These are phyloP conservation scores for Tyria jacobaeae DNA, from an alignment of 2,888 invertebrate genomes.

Conservation along the genomic window DNA sequence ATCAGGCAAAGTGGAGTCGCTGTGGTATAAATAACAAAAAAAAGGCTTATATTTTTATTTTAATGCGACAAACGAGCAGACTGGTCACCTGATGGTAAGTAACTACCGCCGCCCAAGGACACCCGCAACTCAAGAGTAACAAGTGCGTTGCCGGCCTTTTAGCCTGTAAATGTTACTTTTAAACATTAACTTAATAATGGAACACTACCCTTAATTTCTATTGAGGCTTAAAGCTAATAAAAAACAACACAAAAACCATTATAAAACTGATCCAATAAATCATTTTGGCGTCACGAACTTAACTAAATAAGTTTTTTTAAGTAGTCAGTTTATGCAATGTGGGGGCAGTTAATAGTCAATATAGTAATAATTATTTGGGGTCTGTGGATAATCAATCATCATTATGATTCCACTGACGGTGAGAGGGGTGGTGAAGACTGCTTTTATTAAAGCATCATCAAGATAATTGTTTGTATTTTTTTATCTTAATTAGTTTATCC, in stretches of 20 bases:
- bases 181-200: not conserved
- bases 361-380: conserved; percentile 69
- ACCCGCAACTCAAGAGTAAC: too few relatives aligned
- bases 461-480: conserved; percentile 17
- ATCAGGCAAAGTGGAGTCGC: too few relatives aligned
- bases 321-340: conserved; percentile 52
- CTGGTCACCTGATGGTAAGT: too few relatives aligned
- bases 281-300: conserved; percentile 60
- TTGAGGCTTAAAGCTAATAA: conserved; percentile 14
- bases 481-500: conserved; percentile 14
- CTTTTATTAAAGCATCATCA: conserved; percentile 35
- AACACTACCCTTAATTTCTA: not conserved
- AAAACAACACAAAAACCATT: conserved; percentile 31
- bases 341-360: conserved; percentile 63
- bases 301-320: conserved; percentile 63
- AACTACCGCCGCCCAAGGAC: too few relatives aligned
- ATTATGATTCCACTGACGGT: conserved; percentile 55
- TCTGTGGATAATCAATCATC: conserved; percentile 69
- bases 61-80: too few relatives aligned
- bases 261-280: conserved; percentile 56
- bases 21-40: too few relatives aligned
- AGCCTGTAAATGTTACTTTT: too few relatives aligned
- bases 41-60: too few relatives aligned
- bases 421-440: conserved; percentile 22
- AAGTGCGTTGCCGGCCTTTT: too few relatives aligned